Evolutionary conservation across 64 coral and sea anemone genomes (phyloP).

Genomic region (Catalaphyllia jardinei): DNA sequence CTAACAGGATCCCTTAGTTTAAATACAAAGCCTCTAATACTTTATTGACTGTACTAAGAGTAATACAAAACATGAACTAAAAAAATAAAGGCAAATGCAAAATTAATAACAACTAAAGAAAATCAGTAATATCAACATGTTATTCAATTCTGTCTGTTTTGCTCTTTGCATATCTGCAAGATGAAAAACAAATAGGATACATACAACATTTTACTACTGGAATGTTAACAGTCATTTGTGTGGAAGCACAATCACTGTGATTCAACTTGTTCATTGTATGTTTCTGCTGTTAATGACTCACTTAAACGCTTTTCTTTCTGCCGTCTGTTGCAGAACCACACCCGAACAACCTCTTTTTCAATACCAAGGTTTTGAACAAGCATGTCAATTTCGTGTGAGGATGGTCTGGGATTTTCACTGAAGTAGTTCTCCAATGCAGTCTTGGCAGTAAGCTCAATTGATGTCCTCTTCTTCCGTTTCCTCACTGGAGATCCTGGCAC

Average conservation of each 20-base stretch:
- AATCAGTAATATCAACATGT: too few relatives aligned
- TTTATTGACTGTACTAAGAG: too few relatives aligned
- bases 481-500: not conserved
- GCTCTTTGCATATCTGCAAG: not conserved
- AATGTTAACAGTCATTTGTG: not conserved
- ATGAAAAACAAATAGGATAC: not conserved
- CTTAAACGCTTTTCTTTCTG: conserved; percentile 64
- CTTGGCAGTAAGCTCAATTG: conserved; percentile 60
- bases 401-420: conserved; percentile 43
- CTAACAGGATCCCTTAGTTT: too few relatives aligned
- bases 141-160: too few relatives aligned
- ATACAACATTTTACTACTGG: not conserved
- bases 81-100: too few relatives aligned
- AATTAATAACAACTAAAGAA: too few relatives aligned
- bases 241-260: not conserved
- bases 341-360: conserved; percentile 74
- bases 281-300: not conserved
- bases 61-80: too few relatives aligned
- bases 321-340: conserved; percentile 82
- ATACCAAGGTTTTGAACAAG: conserved; percentile 56
- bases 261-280: not conserved
- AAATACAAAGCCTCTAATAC: too few relatives aligned
- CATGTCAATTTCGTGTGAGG: conserved; percentile 39
- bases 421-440: conserved; percentile 56
- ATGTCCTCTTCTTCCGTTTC: conserved; percentile 65